Percentiles rank a stretch among this genome's conserved stretches.
Conservation (phyloP, 2,888 invertebrate genomes). For the Calliscelio sp. region DNA sequence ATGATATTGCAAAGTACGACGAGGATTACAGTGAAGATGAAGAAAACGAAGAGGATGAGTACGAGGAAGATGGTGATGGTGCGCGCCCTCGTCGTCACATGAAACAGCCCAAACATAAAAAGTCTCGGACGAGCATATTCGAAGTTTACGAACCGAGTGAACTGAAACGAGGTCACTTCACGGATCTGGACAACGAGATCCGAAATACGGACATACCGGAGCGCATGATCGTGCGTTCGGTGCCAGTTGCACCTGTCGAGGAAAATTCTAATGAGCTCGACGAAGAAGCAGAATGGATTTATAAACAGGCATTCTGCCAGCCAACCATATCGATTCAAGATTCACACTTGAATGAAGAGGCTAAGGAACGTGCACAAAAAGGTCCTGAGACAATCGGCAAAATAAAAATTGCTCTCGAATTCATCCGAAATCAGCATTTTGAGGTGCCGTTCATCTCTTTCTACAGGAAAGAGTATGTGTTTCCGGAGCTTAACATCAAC, state of each 20-base stretch:
- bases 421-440: slow-evolving; percentile 97
- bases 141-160: slow-evolving; percentile 99
- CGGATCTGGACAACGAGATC: slow-evolving; percentile 96
- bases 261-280: slow-evolving; percentile 95
- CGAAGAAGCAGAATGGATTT: slow-evolving; percentile 99
- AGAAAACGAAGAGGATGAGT: slow-evolving; percentile 91
- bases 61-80: slow-evolving; percentile 90
- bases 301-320: slow-evolving; percentile 96
- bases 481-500: slow-evolving; percentile 96
- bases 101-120: slow-evolving; percentile 91
- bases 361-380: slow-evolving; percentile 89
- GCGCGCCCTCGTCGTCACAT: slow-evolving; percentile 89
- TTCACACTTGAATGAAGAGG: slow-evolving; percentile 87
- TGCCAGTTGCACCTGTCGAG: slow-evolving; percentile 93
- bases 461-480: slow-evolving; percentile 99
- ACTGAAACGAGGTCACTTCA: slow-evolving; percentile 97
- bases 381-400: slow-evolving; percentile 92
- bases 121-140: slow-evolving; percentile 94
- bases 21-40: slow-evolving; percentile 95
- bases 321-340: slow-evolving; percentile 94
- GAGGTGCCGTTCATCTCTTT: slow-evolving; percentile 99
- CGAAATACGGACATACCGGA: slow-evolving; percentile 96
- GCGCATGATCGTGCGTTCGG: slow-evolving; percentile 95
- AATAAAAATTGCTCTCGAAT: slow-evolving; percentile 97
- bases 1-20: slow-evolving; percentile 95